Percentiles rank a stretch among this genome's conserved stretches.
Conservation (phyloP, 2,113 vertebrate species). For the Corynorhinus townsendii region DNA sequence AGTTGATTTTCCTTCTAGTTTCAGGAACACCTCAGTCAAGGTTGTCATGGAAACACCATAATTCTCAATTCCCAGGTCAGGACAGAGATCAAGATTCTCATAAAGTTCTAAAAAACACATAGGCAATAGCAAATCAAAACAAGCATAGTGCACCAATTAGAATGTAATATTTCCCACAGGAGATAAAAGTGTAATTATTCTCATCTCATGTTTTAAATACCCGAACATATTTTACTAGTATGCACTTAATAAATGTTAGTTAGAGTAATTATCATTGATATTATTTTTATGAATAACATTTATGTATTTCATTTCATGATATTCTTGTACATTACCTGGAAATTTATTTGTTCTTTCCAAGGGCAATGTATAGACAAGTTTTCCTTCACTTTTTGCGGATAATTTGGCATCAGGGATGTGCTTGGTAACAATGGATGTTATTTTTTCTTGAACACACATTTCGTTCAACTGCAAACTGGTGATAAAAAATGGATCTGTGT, state of each 20-base stretch:
- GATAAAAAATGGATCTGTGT: background rate
- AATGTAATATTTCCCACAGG: background rate
- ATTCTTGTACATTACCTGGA: conserved; percentile 76
- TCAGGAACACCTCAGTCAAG: conserved; percentile 92
- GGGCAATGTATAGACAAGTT: conserved; percentile 86
- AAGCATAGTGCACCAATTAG: background rate
- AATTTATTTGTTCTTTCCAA: conserved; percentile 86
- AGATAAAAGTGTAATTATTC: background rate
- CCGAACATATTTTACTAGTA: background rate
- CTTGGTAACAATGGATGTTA: conserved; percentile 79
- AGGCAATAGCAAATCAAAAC: background rate
- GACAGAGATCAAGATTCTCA: conserved; percentile 82
- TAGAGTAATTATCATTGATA: background rate
- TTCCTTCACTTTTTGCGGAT: conserved; percentile 82
- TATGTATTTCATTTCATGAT: background rate
- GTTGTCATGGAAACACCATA: conserved; percentile 93
- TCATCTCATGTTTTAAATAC: background rate
- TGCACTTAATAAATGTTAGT: background rate
- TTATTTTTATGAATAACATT: background rate
- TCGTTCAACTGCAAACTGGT: conserved; percentile 84
- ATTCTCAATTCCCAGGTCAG: conserved; percentile 82
- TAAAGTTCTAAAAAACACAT: conserved; percentile 83
- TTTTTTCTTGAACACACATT: conserved; percentile 71
- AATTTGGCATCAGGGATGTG: conserved; percentile 84
- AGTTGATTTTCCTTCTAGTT: conserved; percentile 86